Base-by-base conservation (phyloP, 1,140 invertebrate species). In the Oryzaephilus surinamensis region DNA sequence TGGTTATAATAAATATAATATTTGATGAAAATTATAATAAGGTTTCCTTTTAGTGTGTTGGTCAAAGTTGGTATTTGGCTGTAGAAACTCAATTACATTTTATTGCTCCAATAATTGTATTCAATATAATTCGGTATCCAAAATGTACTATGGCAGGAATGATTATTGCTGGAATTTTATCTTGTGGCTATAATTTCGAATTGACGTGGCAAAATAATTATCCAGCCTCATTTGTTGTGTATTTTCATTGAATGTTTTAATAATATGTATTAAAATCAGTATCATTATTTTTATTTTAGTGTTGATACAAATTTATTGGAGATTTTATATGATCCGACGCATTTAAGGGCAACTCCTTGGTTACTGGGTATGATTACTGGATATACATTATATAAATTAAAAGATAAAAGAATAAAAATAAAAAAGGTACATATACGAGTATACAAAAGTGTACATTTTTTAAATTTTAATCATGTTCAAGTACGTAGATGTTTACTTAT, bases 41-140 rank as follows among this genome's bases (percentile, higher is more conserved):
- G 12, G 12, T 20, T 4, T 33, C 6, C 4, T 26, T 36, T 4
- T n/a, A 36, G 33, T 36, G 33, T 15, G 33, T 36, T 6, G 33
- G 33, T 17, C 33, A 36, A 24, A 15, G 23, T 36, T 36, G 33
- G 33, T 36, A 36, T 26, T 24, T 36, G 18, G 33, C 33, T 24
- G 33, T 36, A 10, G 33, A 36, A 14, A 36, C 33, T 14, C 33
- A 36, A 17, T 27, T 36, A 26, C 28, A 36, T n/a, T 36, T 36
- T 20, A 14, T 36, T 12, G 26, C 33, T 3, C 33, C 33, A 2
- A 7, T 36, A 12, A 26, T 36, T 23, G 6, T 36, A 10, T 26
- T 26, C 8, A 21, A 21, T 26, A 12, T 36, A 10, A 8, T 36
- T n/a, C 11, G 15, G 5, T 36, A 26, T 21, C 33, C 33, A 10